A percentile compares a stretch with the other conserved stretches of the same genome.
These are phyloP conservation scores for Pollenia amentaria DNA, from an alignment of 2,888 invertebrate species.

Conservation along the genomic window DNA sequence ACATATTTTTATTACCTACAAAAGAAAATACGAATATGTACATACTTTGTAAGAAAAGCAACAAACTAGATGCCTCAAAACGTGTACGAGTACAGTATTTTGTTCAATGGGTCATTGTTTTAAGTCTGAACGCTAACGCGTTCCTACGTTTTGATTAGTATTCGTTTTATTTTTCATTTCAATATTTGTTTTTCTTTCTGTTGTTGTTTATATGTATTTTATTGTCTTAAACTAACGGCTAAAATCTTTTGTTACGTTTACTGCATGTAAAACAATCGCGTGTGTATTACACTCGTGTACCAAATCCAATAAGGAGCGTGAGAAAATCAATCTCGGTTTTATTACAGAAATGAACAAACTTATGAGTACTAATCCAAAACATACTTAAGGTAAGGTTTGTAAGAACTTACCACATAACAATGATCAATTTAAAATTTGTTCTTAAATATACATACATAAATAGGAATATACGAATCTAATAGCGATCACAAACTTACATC, in stretches of 20 bases:
- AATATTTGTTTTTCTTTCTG: slow-evolving; percentile 19
- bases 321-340: slow-evolving; percentile 78
- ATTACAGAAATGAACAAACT: slow-evolving; percentile 48
- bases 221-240: slow-evolving; percentile 59
- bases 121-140: slow-evolving; percentile 42
- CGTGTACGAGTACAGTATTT: slow-evolving; percentile 21
- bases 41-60: slow-evolving; percentile 18
- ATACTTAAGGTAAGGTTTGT: neutral
- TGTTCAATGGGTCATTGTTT: slow-evolving; percentile 67
- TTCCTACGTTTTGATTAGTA: slow-evolving; percentile 53
- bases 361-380: neutral
- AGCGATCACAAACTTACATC: too few species aligned
- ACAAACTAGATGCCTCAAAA: slow-evolving; percentile 32
- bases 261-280: slow-evolving; percentile 77
- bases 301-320: slow-evolving; percentile 82
- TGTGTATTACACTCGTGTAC: slow-evolving; percentile 80
- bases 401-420: neutral
- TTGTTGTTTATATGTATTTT: slow-evolving; percentile 13
- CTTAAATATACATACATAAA: too few species aligned
- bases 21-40: slow-evolving; percentile 41
- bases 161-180: slow-evolving; percentile 25
- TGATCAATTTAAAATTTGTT: too few species aligned
- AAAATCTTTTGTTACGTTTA: slow-evolving; percentile 66
- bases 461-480: too few species aligned
- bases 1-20: slow-evolving; percentile 20